Base-by-base conservation (phyloP, 2,888 invertebrate genomes). In the Nemurella pictetii region DNA sequence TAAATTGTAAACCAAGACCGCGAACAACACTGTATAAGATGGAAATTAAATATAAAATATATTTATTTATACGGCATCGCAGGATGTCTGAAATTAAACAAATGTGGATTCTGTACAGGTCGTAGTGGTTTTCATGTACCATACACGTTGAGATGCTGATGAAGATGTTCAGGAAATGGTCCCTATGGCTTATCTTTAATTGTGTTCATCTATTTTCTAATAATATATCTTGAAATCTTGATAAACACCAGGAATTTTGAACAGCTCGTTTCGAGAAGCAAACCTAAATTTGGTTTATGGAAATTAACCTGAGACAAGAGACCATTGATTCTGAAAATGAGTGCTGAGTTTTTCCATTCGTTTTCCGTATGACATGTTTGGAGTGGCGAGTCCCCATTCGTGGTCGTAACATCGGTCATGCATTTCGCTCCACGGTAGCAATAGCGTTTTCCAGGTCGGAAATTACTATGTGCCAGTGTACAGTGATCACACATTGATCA, bases 31-130 rank as follows among this genome's bases (percentile, higher is more conserved):
- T n/a, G n/a, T n/a, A n/a, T n/a, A 75, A 75, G 75, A 75, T 75
- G 75, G 75, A 75, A 75, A 55, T 55, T 55, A 55, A 20, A 9
- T 75, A 75, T 75, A 75, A 75, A 75, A 28, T 75, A 75, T 55
- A 55, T 55, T 55, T 55, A 55, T 55, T 55, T 55, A 55, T 75
- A 26, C 5, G 75, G 28, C 26, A 75, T 28, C 75, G 12, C 75
- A 75, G 75, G 75, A 75, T 75, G 75, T 75, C 75, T 75, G 27
- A 75, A 75, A 75, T 75, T 75, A 75, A 20, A 55, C 55, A 55
- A 55, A 55, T 55, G 55, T 12, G 55, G 55, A 12, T 55, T 2
- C 15, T 12, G 9, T 55, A 20, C 15, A 55, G 55, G 55, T 20
- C 55, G 20, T 2, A 20, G 9, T 55, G 55, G 55, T 55, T 55